These are phyloP conservation scores for Horisme vitalbata DNA, from an alignment of 2,888 invertebrate genomes.

Conservation along the genomic window DNA sequence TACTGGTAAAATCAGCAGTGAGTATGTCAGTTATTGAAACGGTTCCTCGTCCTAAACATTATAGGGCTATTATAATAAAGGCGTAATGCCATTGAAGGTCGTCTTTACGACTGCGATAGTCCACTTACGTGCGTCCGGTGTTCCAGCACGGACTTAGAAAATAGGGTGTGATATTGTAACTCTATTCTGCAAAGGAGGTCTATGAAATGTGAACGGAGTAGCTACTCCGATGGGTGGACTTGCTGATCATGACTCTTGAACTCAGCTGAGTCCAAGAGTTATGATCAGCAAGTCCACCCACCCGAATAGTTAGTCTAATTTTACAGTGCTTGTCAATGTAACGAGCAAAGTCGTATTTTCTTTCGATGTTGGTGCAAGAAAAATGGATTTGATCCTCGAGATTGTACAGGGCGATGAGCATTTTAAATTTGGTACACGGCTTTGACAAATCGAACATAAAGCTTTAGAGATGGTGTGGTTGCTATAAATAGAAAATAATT, in stretches of 20 bases:
- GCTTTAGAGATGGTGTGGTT: no score
- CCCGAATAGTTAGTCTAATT: neutral
- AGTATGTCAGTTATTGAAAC: no score
- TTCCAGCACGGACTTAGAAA: slow-evolving; percentile 15
- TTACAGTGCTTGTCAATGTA: no score
- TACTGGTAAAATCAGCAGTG: no score
- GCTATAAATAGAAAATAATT: no score
- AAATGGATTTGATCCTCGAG: no score
- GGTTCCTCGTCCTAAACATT: slow-evolving; percentile 18
- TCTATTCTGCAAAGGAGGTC: neutral
- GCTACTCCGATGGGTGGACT: neutral
- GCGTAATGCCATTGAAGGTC: slow-evolving; percentile 39
- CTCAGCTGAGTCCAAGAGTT: no score
- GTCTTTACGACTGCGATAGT: slow-evolving; percentile 36
- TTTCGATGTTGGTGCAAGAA: no score
- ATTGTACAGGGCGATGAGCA: no score
- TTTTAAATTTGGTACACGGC: no score
- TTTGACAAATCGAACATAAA: no score
- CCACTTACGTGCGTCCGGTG: slow-evolving; percentile 51
- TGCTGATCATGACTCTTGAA: neutral
- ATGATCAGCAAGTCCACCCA: neutral
- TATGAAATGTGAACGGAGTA: neutral
- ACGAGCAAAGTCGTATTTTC: no score
- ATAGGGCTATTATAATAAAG: slow-evolving; percentile 37
- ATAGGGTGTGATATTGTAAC: slow-evolving; percentile 4